Base-by-base conservation (phyloP, 2,888 invertebrate genomes). In the Eristalinus aeneus region DNA sequence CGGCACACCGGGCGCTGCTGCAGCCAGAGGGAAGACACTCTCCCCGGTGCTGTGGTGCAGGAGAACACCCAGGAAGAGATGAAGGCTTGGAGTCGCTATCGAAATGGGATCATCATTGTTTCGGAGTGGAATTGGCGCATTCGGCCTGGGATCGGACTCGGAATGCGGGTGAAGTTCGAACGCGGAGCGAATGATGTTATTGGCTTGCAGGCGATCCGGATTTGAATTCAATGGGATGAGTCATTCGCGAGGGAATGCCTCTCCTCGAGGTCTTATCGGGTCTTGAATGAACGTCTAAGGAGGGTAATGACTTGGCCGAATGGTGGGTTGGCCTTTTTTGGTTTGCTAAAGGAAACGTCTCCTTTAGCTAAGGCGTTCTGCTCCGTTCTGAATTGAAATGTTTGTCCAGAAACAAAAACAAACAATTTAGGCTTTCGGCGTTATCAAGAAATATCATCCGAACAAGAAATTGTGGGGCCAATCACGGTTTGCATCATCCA, bases 61-160 rank as follows among this genome's bases (percentile, higher is more conserved):
- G 27, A 27, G 86, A 86, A 86, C 86, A 86, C 86, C 86, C 86
- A 86, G 76, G 85, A 69, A 76, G 58, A 56, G 64, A 61, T 54
- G 61, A 23, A 61, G 46, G 22, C 23, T 61, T 16, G 5, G 46
- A 46, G 16, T 16, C 60, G 65, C 76, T 81, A 86, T 86, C 85
- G 81, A 77, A 86, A 86, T 86, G 77, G 73, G 81, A 86, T 86
- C 85, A 86, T 74, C 76, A 74, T 77, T 85, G 72, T 81, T 85
- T 72, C 54, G 53, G 53, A 64, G 54, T 69, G 64, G 79, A 84
- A 79, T 71, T 74, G 74, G 69, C 79, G 73, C 72, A 83, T 69
- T 78, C 58, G 56, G 36, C 56, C 46, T 56, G 65, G 67, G 65
- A 81, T 76, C 22, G 46, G 32, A 53, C 39, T 36, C 54, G 75